A percentile compares a stretch with the other conserved stretches of the same genome.
phyloP scores from a whole-genome alignment of 1,140 invertebrate genomes.

The Drosophila mayri region DNA sequence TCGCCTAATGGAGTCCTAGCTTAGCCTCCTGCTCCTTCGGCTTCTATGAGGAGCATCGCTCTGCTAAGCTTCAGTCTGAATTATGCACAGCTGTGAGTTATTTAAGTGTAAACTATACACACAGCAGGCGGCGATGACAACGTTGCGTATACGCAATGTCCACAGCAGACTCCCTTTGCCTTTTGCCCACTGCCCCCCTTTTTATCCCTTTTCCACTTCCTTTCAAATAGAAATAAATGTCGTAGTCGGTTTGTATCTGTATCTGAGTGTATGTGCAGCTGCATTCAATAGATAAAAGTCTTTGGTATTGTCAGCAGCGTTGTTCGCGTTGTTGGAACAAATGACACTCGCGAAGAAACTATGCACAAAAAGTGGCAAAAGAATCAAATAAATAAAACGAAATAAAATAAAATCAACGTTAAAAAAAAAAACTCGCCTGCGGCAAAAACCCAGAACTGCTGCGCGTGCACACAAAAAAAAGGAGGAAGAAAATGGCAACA shows the following conservation, averaged over 20 bases:
- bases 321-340: constrained; percentile 37
- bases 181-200: neutral
- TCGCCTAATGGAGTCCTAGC: constrained; percentile 6
- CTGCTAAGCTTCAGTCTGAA: constrained; percentile 32
- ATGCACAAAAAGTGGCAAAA: constrained; percentile 7
- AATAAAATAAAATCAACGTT: constrained; percentile 54
- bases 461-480: constrained; percentile 11
- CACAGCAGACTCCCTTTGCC: constrained; percentile 6
- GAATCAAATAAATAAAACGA: constrained; percentile 69
- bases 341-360: constrained; percentile 15
- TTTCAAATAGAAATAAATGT: constrained; percentile 69
- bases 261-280: constrained; percentile 9
- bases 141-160: constrained; percentile 42
- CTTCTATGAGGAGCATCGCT: neutral
- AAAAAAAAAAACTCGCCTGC: neutral
- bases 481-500: constrained; percentile 75
- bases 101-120: constrained; percentile 59
- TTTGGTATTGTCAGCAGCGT: constrained; percentile 23
- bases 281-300: constrained; percentile 53
- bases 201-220: neutral
- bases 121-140: constrained; percentile 23
- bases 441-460: neutral
- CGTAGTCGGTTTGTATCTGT: constrained; percentile 13
- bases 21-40: neutral
- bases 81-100: constrained; percentile 62